Evolutionary conservation across 2,797 vertebrate genomes (phyloP).

Genomic region (Amblyopsis hoosieri): DNA sequence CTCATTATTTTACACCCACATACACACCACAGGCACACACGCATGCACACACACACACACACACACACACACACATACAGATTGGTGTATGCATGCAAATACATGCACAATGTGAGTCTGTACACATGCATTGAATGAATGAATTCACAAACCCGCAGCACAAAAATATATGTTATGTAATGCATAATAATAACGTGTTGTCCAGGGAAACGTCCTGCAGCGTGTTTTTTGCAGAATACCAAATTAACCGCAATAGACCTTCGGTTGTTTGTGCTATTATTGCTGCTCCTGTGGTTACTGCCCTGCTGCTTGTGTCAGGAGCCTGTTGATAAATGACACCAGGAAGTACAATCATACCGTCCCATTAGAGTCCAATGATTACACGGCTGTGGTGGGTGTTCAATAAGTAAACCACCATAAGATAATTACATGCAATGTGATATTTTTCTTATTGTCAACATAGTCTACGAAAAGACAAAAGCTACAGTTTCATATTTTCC

Average conservation of each 20-base stretch:
- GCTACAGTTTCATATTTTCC: no score
- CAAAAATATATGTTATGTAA: neutral
- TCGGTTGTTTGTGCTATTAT: slow-evolving; percentile 37
- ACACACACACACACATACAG: neutral
- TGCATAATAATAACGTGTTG: no score
- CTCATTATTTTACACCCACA: slow-evolving; percentile 64
- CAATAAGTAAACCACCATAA: no score
- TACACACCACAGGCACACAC: slow-evolving; percentile 12
- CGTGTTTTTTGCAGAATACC: slow-evolving; percentile 31
- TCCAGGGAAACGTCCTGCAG: no score
- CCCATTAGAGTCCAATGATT: slow-evolving; percentile 17
- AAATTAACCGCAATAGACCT: slow-evolving; percentile 61
- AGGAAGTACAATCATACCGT: slow-evolving; percentile 36
- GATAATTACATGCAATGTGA: no score
- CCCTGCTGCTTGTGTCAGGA: neutral
- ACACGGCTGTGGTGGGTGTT: no score
- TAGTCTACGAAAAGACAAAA: no score
- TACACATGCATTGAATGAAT: neutral
- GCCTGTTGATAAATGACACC: slow-evolving; percentile 53
- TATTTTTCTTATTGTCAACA: no score
- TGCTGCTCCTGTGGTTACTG: neutral
- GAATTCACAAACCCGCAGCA: neutral
- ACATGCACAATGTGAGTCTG: neutral
- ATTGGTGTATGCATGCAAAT: neutral
- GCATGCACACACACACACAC: slow-evolving; percentile 3